Evolutionary conservation across 2,888 invertebrate genomes (phyloP), one percentile per base, ranked within the genome.

Genomic region (Protodeltote pygarga): DNA sequence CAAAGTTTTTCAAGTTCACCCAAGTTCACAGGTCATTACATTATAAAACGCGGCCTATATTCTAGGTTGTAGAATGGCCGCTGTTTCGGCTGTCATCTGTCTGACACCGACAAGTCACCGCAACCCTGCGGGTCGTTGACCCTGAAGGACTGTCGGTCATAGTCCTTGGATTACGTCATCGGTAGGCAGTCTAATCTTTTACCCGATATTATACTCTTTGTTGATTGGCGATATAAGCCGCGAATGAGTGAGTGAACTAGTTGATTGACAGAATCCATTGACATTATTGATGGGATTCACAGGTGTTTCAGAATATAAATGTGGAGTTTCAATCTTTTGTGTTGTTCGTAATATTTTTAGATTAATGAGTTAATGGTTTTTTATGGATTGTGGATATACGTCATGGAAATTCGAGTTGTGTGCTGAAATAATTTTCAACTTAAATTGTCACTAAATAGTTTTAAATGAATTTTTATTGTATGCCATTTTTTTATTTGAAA

Each of bases 31-130:
- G 48, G 49, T 40, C 31, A 27, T 28, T 3, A 8, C 6, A 19
- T 21, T 55, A 9, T 51, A 44, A 29, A 55, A 62, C n/a, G 17
- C 37, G 59, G 28, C 49, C 58, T 65, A 54, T 47, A 51, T 46
- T 21, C 40, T n/a, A 14, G 21, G 28, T 39, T 53, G 38, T 14
- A 32, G 29, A 46, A 44, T 51, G 28, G 49, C 51, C 9, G 34
- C 13, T 32, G 33, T 29, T 50, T 55, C 27, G 40, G 41, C 45
- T 62, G 53, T 55, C 51, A 54, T 42, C 55, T 54, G 73, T 73
- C 67, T 71, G 65, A 64, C 68, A 55, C 63, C 11, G 49, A 21
- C 65, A 52, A 67, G 73, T 73, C 69, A 73, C 73, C 62, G 73
- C 73, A 58, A 63, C 68, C 68, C 67, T 47, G 29, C 31, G 47